Conservation (phyloP, 2,113 vertebrate species). For the Malurus alboscapulatus region DNA sequence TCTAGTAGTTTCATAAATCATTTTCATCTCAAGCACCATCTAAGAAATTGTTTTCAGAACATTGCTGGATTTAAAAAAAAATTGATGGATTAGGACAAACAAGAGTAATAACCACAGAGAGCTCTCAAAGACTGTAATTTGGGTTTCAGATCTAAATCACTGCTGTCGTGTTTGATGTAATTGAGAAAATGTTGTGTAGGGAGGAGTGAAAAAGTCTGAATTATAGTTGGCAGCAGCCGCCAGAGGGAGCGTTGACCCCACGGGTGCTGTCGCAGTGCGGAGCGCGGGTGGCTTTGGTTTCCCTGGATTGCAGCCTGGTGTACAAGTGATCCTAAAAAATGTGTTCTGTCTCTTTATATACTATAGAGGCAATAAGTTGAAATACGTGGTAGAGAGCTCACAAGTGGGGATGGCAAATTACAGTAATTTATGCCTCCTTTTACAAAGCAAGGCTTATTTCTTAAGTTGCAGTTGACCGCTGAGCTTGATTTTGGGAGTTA, state of each 20-base stretch:
- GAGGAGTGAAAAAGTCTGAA: not conserved
- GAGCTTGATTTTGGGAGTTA: not conserved
- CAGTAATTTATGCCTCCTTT: not conserved
- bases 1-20: not conserved
- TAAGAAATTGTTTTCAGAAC: not conserved
- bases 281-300: not conserved
- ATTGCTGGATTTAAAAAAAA: not conserved
- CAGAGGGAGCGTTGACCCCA: not conserved
- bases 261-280: accelerated
- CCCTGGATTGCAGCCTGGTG: not conserved
- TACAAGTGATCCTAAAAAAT: not conserved
- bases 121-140: not conserved
- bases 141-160: not conserved
- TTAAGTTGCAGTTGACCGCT: not conserved
- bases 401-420: not conserved
- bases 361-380: not conserved
- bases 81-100: not conserved
- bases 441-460: not conserved
- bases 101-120: not conserved
- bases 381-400: not conserved
- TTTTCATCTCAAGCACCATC: not conserved
- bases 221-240: not conserved
- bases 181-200: not conserved
- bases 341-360: not conserved
- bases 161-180: accelerated